These are phyloP conservation scores for Gastracanthus pulcherrimus DNA, from an alignment of 2,888 invertebrate species.

Conservation along the genomic window DNA sequence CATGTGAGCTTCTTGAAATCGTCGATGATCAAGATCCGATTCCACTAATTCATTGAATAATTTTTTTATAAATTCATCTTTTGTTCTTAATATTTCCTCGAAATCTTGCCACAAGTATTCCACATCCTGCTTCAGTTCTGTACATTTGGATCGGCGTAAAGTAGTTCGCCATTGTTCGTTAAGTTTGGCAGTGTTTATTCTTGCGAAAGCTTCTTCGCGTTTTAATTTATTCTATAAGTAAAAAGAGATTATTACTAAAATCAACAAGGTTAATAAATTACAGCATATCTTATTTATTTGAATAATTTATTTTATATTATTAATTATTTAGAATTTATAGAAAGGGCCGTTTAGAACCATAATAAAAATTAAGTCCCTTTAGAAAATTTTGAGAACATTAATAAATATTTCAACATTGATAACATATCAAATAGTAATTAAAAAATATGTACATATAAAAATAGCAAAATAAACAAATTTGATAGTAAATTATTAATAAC, in stretches of 20 bases:
- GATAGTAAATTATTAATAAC: too few relatives aligned
- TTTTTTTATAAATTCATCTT: conserved; percentile 83
- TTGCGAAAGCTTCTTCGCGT: conserved; percentile 88
- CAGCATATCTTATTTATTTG: not conserved
- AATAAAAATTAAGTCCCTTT: too few relatives aligned
- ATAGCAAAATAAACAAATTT: too few relatives aligned
- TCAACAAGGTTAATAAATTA: too few relatives aligned
- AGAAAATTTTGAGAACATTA: too few relatives aligned
- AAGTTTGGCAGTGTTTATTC: conserved; percentile 89
- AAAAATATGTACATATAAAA: too few relatives aligned
- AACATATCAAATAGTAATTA: too few relatives aligned
- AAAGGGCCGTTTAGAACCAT: not conserved
- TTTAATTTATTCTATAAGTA: conserved; percentile 87
- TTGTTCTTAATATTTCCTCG: conserved; percentile 82
- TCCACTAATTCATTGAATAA: conserved; percentile 84
- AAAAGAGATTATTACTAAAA: conserved; percentile 38
- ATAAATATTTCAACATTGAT: too few relatives aligned
- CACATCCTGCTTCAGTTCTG: conserved; percentile 85
- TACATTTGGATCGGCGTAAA: conserved; percentile 86
- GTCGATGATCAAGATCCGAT: conserved; percentile 86
- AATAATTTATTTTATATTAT: not conserved
- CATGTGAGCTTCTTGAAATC: conserved; percentile 86
- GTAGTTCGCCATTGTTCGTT: conserved; percentile 91
- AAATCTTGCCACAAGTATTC: conserved; percentile 82
- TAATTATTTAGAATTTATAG: not conserved